These are phyloP conservation scores for Ascaphus truei DNA, from an alignment of 2,113 vertebrate species.

Conservation along the genomic window DNA sequence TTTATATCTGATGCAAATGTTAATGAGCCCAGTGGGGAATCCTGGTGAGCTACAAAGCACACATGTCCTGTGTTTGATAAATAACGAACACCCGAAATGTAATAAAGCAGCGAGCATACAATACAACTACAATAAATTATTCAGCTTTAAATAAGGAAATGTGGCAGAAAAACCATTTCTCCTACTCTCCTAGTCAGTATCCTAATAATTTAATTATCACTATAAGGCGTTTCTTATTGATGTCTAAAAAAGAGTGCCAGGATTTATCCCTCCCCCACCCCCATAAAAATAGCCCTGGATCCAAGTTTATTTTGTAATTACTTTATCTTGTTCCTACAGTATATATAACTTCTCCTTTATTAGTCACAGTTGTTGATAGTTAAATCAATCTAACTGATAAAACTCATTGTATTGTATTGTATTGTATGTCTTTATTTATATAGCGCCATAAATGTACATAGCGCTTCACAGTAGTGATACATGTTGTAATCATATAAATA, in stretches of 20 bases:
- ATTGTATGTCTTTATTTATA: no score
- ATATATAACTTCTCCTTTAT: no score
- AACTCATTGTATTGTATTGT: no score
- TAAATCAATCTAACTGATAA: no score
- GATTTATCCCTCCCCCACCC: no score
- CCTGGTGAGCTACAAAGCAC: neutral
- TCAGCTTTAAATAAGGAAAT: slow-evolving; percentile 32
- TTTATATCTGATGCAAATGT: slow-evolving; percentile 3
- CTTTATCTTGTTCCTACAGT: no score
- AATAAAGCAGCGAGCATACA: slow-evolving; percentile 20
- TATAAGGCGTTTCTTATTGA: neutral
- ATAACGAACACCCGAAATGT: slow-evolving; percentile 10
- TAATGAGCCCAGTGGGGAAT: slow-evolving; percentile 4
- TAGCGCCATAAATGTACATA: no score
- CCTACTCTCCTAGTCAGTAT: slow-evolving; percentile 9
- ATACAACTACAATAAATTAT: slow-evolving; percentile 27
- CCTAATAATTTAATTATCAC: neutral
- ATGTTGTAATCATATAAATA: no score
- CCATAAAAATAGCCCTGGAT: no score
- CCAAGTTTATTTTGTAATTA: no score
- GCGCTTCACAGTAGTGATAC: no score
- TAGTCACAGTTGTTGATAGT: no score
- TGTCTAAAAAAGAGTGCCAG: neutral
- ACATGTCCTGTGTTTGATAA: slow-evolving; percentile 29
- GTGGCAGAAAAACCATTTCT: slow-evolving; percentile 10